phyloP scores from a whole-genome alignment of 2,888 invertebrate genomes.

The Tipula confusa region DNA sequence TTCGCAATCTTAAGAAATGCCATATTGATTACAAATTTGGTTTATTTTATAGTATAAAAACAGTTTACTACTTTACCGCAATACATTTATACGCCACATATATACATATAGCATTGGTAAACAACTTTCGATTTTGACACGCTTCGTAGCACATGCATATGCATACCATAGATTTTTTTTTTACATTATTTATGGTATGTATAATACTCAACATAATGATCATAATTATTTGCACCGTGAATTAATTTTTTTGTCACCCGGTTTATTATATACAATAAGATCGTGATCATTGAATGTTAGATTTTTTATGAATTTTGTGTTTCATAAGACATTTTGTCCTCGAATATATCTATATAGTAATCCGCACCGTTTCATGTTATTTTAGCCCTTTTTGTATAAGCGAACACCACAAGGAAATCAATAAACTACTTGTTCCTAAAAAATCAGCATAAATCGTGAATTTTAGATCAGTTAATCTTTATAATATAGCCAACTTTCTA shows the following conservation, averaged over 20 bases:
- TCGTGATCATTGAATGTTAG: neutral
- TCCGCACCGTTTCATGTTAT: neutral
- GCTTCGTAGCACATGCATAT: neutral
- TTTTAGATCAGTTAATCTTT: too few species aligned
- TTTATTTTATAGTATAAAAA: neutral
- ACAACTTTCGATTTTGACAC: neutral
- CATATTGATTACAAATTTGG: neutral
- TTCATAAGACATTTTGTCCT: neutral
- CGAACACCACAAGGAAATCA: too few species aligned
- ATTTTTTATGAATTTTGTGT: neutral
- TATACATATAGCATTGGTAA: neutral
- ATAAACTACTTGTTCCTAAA: too few species aligned
- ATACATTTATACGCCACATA: neutral
- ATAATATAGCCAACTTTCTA: neutral
- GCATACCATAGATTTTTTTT: neutral
- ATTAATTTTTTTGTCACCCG: too few species aligned
- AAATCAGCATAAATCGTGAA: too few species aligned
- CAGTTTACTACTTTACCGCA: neutral
- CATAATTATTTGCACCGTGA: too few species aligned
- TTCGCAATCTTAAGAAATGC: neutral
- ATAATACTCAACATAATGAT: too few species aligned
- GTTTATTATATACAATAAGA: neutral
- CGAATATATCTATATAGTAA: neutral
- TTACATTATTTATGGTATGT: too few species aligned
- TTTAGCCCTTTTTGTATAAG: neutral